phyloP scores from a whole-genome alignment of 1,140 invertebrate genomes.

The Leptonema lineaticorne region DNA sequence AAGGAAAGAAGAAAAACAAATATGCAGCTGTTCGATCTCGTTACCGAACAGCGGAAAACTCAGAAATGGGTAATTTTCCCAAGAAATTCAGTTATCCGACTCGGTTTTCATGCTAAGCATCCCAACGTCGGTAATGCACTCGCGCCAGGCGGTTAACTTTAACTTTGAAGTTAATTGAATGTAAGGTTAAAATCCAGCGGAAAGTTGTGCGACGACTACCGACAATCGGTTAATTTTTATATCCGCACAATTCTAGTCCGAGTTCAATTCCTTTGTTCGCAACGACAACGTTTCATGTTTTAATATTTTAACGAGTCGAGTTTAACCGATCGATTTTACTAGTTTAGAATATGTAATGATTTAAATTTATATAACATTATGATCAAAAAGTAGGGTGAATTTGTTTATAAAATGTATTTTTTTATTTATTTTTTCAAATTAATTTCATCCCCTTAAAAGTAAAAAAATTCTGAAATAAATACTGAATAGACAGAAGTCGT shows the following conservation, averaged over 20 bases:
- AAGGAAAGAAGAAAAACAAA: not conserved
- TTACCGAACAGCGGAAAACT: not conserved
- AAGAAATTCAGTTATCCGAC: constrained; percentile 6
- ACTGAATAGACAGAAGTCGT: too few relatives aligned
- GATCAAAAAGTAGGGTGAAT: too few relatives aligned
- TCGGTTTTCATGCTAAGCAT: not conserved
- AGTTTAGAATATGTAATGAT: too few relatives aligned
- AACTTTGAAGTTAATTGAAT: not conserved
- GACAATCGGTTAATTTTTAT: not conserved
- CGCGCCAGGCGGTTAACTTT: constrained; percentile 1
- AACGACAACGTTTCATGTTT: too few relatives aligned
- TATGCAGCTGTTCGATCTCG: not conserved
- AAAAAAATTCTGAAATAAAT: too few relatives aligned
- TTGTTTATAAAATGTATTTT: too few relatives aligned
- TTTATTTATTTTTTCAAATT: too few relatives aligned
- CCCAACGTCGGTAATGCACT: constrained; percentile 2
- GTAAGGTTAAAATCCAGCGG: not conserved
- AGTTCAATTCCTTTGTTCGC: too few relatives aligned
- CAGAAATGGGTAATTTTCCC: not conserved
- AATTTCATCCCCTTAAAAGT: too few relatives aligned
- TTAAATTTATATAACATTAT: too few relatives aligned
- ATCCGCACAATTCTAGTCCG: not conserved
- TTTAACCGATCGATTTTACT: too few relatives aligned
- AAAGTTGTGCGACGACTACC: not conserved
- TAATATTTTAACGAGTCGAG: too few relatives aligned